phyloP scores from a whole-genome alignment of 2,888 invertebrate genomes.

The Parnassius glacialis region DNA sequence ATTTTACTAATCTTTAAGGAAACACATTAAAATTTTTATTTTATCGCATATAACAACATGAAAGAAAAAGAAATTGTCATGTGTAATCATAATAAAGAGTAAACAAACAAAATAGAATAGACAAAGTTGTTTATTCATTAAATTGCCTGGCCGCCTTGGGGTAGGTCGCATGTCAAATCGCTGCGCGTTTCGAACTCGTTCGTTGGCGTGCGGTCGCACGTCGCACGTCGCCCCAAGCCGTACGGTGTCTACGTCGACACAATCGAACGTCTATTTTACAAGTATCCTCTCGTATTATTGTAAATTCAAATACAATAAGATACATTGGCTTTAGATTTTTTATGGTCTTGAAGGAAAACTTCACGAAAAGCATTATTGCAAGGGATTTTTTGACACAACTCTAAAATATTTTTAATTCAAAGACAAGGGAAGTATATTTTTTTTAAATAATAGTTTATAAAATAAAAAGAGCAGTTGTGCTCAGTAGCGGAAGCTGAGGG shows the following conservation, averaged over 20 bases:
- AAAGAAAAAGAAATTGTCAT: too few species aligned
- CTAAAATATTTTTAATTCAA: too few species aligned
- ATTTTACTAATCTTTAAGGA: too few species aligned
- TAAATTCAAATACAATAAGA: slow-evolving; percentile 5
- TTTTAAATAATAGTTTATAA: too few species aligned
- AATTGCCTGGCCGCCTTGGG: slow-evolving; percentile 16
- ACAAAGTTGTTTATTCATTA: slow-evolving; percentile 1
- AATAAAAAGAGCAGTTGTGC: too few species aligned
- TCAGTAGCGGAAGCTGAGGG: too few species aligned
- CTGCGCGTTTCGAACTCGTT: slow-evolving; percentile 12
- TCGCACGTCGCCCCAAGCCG: slow-evolving; percentile 41
- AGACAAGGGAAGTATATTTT: too few species aligned
- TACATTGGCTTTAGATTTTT: neutral
- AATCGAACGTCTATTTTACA: slow-evolving; percentile 29
- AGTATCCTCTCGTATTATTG: slow-evolving; percentile 12
- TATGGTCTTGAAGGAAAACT: too few species aligned
- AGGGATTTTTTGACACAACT: too few species aligned
- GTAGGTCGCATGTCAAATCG: slow-evolving; percentile 26
- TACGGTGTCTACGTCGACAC: slow-evolving; percentile 36
- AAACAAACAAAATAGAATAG: slow-evolving; percentile 1
- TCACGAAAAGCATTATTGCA: too few species aligned
- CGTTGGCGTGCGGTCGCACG: slow-evolving; percentile 38
- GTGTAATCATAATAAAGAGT: neutral
- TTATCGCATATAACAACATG: too few species aligned
- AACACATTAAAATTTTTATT: too few species aligned